Evolutionary conservation across 2,888 invertebrate species (phyloP).

Genomic region (Apotomis betuletana): DNA sequence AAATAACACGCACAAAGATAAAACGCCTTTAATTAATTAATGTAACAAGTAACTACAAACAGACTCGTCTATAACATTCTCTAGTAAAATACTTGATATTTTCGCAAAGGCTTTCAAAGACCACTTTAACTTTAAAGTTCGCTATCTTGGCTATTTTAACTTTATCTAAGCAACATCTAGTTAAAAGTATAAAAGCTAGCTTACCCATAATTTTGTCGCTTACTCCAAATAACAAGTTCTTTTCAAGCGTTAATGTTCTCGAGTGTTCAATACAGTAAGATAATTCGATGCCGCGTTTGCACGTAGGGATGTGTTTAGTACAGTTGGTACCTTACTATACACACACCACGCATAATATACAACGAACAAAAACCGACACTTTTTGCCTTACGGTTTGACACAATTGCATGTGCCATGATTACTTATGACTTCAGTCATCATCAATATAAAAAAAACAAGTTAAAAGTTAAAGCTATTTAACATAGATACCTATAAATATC

Average conservation of each 20-base stretch:
- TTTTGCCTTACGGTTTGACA: too few relatives aligned
- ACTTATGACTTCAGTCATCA: too few relatives aligned
- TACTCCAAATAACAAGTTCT: constrained; percentile 35
- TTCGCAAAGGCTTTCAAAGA: neutral
- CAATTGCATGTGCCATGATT: too few relatives aligned
- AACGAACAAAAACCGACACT: too few relatives aligned
- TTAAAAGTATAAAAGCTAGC: constrained; percentile 27
- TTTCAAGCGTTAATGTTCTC: constrained; percentile 36
- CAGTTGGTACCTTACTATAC: neutral
- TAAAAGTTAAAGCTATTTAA: too few relatives aligned
- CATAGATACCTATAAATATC: too few relatives aligned
- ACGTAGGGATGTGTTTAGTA: neutral
- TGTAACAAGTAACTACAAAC: too few relatives aligned
- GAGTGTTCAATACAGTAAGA: constrained; percentile 36
- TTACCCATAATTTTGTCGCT: constrained; percentile 21
- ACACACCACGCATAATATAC: too few relatives aligned
- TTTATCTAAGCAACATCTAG: constrained; percentile 15
- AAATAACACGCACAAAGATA: too few relatives aligned
- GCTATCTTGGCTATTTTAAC: constrained; percentile 9
- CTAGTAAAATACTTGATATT: neutral
- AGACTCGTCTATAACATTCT: neutral
- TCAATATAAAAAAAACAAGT: too few relatives aligned
- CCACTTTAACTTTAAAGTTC: constrained; percentile 1
- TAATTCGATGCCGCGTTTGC: constrained; percentile 27
- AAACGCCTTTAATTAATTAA: too few relatives aligned